A percentile compares a stretch with the other conserved stretches of the same genome.
phyloP scores from a whole-genome alignment of 2,797 vertebrate genomes.

The Labroides dimidiatus region DNA sequence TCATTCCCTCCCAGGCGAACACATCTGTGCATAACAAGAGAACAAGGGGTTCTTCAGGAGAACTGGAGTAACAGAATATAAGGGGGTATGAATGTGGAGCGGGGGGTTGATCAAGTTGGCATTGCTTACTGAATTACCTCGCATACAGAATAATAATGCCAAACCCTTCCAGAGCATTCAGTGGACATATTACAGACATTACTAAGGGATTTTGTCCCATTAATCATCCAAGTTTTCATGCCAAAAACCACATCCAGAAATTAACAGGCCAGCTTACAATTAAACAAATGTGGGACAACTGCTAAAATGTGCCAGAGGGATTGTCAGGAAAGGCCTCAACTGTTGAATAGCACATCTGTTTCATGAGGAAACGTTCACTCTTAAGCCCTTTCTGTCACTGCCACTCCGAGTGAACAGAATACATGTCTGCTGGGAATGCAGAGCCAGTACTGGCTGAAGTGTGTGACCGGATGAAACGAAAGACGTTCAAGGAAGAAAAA shows the following conservation, averaged over 20 bases:
- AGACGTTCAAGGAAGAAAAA: conserved; percentile 12
- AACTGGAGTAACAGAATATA: conserved; percentile 44
- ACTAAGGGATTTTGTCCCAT: conserved; percentile 75
- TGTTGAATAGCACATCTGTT: conserved; percentile 62
- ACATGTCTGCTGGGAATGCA: conserved; percentile 34
- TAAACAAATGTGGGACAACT: conserved; percentile 62
- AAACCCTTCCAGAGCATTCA: conserved; percentile 75
- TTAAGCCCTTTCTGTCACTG: conserved; percentile 46
- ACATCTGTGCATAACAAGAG: conserved; percentile 68
- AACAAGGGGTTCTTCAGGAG: conserved; percentile 66
- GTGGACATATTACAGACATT: conserved; percentile 79
- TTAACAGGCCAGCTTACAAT: conserved; percentile 60
- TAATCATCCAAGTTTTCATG: conserved; percentile 63
- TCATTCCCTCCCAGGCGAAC: conserved; percentile 66
- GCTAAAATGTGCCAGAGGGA: conserved; percentile 61
- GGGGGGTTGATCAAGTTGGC: conserved; percentile 65
- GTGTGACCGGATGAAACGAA: conserved; percentile 19
- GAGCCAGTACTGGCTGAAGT: conserved; percentile 19
- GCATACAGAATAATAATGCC: conserved; percentile 74
- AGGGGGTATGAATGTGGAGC: conserved; percentile 42
- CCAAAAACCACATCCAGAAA: conserved; percentile 80
- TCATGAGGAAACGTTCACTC: conserved; percentile 64
- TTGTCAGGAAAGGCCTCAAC: conserved; percentile 57
- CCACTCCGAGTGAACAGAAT: conserved; percentile 49
- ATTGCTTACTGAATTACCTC: conserved; percentile 64